phyloP scores from a whole-genome alignment of 2,797 vertebrate species.

The Syngnathus acus region DNA sequence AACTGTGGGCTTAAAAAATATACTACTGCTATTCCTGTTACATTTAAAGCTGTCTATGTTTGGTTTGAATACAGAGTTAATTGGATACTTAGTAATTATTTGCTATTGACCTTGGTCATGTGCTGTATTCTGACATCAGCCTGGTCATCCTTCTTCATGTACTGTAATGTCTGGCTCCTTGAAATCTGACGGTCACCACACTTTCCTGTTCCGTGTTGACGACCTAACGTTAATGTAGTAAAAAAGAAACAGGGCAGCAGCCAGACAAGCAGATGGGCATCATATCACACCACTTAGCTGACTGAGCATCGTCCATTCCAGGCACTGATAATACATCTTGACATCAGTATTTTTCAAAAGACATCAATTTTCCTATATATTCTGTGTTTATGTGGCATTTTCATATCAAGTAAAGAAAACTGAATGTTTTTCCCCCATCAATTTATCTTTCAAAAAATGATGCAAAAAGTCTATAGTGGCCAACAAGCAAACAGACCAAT shows the following conservation, averaged over 20 bases:
- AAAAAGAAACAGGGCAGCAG: constrained; percentile 39
- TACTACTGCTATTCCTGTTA: neutral
- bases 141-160: neutral
- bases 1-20: neutral
- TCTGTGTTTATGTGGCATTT: neutral
- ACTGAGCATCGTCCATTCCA: constrained; percentile 18
- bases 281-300: constrained; percentile 50
- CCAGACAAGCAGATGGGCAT: constrained; percentile 31
- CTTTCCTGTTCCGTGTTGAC: constrained; percentile 44
- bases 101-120: too few species aligned
- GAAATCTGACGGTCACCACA: constrained; percentile 2
- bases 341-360: too few species aligned
- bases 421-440: too few species aligned
- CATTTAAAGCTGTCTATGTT: neutral
- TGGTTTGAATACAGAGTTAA: neutral
- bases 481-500: neutral
- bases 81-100: neutral
- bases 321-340: constrained; percentile 45
- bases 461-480: neutral
- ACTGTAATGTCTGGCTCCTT: neutral
- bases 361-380: neutral
- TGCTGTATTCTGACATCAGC: too few species aligned
- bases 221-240: constrained; percentile 52
- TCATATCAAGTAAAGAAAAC: too few species aligned
- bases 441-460: neutral